A percentile compares a stretch with the other conserved stretches of the same genome.
Conservation (phyloP, 2,888 invertebrate genomes). For the Netelia virgata region DNA sequence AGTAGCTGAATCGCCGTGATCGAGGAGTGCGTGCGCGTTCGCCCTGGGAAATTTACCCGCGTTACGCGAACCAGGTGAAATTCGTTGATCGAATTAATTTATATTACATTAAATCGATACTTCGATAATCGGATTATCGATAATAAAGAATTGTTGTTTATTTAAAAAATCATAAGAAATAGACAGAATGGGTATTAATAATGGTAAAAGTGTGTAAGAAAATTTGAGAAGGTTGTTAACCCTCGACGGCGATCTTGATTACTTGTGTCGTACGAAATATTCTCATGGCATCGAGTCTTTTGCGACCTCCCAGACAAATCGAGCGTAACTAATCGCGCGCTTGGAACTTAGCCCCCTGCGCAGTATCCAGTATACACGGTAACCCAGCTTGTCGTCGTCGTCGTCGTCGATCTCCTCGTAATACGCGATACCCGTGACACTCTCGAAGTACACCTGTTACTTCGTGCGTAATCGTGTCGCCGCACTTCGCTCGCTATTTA, state of each 20-base stretch:
- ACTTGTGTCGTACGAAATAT: constrained; percentile 13
- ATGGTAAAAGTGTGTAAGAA: no score
- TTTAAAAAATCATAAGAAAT: no score
- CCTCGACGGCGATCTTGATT: not conserved
- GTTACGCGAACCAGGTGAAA: no score
- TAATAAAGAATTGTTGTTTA: no score
- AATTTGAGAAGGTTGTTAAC: no score
- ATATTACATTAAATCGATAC: no score
- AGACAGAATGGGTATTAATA: no score
- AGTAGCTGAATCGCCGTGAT: not conserved
- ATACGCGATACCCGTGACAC: constrained; percentile 57
- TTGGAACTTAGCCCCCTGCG: constrained; percentile 31
- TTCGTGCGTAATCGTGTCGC: constrained; percentile 21
- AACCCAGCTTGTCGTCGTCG: constrained; percentile 20
- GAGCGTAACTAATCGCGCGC: constrained; percentile 60
- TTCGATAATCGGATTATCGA: no score
- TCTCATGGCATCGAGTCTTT: constrained; percentile 49
- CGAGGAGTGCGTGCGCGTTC: not conserved
- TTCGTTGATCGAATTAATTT: no score
- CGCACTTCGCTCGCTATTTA: constrained; percentile 46
- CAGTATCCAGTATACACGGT: constrained; percentile 47
- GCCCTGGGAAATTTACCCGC: no score
- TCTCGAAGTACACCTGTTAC: constrained; percentile 65
- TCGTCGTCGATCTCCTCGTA: constrained; percentile 42
- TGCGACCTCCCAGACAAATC: constrained; percentile 62